Percentiles rank a stretch among this genome's conserved stretches.
phyloP scores from a whole-genome alignment of 37 sponge, comb jelly and placozoan genomes.

The Eunapius fragilis region DNA sequence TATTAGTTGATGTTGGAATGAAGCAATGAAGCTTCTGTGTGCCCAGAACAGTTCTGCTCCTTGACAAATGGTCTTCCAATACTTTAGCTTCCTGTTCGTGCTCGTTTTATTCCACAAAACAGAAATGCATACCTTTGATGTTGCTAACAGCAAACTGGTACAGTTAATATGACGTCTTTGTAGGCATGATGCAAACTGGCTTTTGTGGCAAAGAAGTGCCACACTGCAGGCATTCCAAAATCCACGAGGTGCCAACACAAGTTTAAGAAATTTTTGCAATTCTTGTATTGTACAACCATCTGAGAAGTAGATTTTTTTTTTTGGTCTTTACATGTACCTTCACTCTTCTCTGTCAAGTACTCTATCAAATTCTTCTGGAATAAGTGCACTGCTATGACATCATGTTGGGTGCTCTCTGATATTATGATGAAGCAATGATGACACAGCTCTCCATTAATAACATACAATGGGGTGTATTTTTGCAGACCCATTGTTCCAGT shows the following conservation, averaged over 20 bases:
- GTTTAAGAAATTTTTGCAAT: slow-evolving; percentile 32
- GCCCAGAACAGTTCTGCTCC: slow-evolving; percentile 23
- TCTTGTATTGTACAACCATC: slow-evolving; percentile 36
- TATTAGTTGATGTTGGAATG: too few species aligned
- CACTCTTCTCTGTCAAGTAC: too few species aligned
- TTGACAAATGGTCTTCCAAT: slow-evolving; percentile 1
- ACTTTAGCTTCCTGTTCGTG: slow-evolving; percentile 1
- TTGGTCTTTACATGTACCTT: background rate
- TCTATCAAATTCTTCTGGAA: too few species aligned
- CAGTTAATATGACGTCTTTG: slow-evolving; percentile 23
- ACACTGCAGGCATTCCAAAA: slow-evolving; percentile 32
- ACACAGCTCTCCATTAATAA: slow-evolving; percentile 4
- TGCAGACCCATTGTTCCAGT: too few species aligned
- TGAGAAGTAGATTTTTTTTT: slow-evolving; percentile 23
- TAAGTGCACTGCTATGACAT: too few species aligned
- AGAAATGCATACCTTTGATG: slow-evolving; percentile 6
- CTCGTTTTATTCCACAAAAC: background rate
- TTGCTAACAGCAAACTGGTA: slow-evolving; percentile 11
- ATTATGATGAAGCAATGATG: slow-evolving; percentile 10
- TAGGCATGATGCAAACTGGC: too few species aligned
- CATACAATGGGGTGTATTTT: slow-evolving; percentile 27
- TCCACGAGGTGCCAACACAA: slow-evolving; percentile 24
- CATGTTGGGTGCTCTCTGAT: slow-evolving; percentile 20
- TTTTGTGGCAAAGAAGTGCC: slow-evolving; percentile 46
- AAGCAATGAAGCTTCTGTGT: too few species aligned